These are phyloP conservation scores for Danio aesculapii DNA, from an alignment of 2,797 vertebrate species.

Conservation along the genomic window DNA sequence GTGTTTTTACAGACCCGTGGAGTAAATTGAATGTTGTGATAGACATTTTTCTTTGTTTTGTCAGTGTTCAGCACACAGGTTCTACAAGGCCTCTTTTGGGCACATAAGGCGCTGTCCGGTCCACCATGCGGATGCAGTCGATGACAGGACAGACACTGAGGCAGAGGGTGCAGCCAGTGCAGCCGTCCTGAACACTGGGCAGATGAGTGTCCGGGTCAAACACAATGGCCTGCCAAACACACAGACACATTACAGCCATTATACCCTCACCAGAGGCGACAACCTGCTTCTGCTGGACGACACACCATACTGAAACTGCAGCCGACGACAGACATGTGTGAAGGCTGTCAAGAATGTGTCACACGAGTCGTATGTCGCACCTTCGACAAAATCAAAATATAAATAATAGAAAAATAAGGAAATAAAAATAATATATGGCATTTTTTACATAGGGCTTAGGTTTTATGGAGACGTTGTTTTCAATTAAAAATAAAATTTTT, in stretches of 20 bases:
- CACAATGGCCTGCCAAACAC: conserved; percentile 79
- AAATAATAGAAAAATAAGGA: too few species aligned
- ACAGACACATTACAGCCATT: conserved; percentile 64
- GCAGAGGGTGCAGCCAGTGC: conserved; percentile 88
- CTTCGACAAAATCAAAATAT: conserved; percentile 1
- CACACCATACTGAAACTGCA: conserved; percentile 43
- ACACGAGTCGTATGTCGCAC: neutral
- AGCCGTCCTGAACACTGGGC: conserved; percentile 81
- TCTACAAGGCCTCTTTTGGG: conserved; percentile 82
- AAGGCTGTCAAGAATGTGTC: conserved; percentile 1
- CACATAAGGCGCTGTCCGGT: conserved; percentile 85
- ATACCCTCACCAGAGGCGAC: conserved; percentile 54
- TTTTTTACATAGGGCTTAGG: neutral
- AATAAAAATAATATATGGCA: neutral
- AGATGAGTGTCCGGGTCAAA: conserved; percentile 87
- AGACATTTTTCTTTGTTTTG: conserved; percentile 47
- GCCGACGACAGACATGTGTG: neutral
- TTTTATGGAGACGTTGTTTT: neutral
- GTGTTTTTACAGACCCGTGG: neutral
- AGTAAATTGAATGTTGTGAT: conserved; percentile 67
- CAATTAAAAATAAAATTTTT: too few species aligned
- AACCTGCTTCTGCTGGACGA: conserved; percentile 45
- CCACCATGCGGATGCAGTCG: conserved; percentile 89
- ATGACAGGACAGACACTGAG: conserved; percentile 88
- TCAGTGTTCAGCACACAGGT: conserved; percentile 63